A percentile compares a stretch with the other conserved stretches of the same genome.
These are phyloP conservation scores for Prinia subflava DNA, from an alignment of 2,113 vertebrate species.

Conservation along the genomic window DNA sequence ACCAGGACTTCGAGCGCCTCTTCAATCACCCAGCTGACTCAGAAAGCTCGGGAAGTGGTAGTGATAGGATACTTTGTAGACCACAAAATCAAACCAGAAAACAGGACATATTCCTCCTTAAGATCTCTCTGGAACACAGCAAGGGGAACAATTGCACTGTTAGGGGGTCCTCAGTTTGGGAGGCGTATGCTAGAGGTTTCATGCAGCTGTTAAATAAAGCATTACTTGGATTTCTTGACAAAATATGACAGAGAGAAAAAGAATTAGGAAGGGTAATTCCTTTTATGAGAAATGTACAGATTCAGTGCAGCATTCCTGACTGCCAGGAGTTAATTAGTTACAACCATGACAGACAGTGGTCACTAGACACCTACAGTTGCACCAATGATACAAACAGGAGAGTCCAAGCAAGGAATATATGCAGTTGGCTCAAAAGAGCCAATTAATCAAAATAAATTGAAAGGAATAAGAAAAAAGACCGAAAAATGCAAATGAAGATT, in stretches of 20 bases:
- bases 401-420: background rate
- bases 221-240: background rate
- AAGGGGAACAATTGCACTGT: background rate
- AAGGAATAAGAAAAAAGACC: constrained; percentile 19
- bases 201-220: constrained; percentile 3
- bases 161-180: background rate
- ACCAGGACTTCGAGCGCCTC: background rate
- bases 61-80: constrained; percentile 1
- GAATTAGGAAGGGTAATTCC: background rate
- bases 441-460: constrained; percentile 50
- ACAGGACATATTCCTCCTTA: background rate
- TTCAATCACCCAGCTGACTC: constrained; percentile 8
- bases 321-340: background rate
- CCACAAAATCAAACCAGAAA: constrained; percentile 34
- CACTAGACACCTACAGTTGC: background rate
- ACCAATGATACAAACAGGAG: background rate
- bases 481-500: constrained; percentile 49
- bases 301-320: background rate
- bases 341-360: background rate
- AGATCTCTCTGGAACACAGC: constrained; percentile 17
- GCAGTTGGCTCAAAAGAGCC: constrained; percentile 24
- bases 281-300: background rate
- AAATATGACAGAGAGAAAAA: background rate
- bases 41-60: background rate
- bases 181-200: background rate